Conservation (phyloP, 2,888 invertebrate genomes). For the Sericinus montela region DNA sequence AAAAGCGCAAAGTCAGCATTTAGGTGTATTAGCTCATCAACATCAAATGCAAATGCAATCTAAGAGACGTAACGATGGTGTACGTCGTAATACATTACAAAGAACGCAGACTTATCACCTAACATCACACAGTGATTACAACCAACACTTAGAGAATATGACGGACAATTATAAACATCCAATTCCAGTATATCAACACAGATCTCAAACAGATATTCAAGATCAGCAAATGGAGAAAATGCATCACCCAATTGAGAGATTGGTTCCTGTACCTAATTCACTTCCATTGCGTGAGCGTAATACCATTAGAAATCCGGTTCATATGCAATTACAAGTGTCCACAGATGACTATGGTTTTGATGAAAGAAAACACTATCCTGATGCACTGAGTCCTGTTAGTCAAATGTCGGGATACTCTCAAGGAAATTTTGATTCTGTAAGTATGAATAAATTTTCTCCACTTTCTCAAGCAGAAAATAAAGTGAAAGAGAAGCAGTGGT, state of each 20-base stretch:
- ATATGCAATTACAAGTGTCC: constrained; percentile 64
- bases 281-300: constrained; percentile 64
- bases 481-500: constrained; percentile 83
- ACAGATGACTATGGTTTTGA: constrained; percentile 61
- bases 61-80: constrained; percentile 56
- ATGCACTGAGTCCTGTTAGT: constrained; percentile 64
- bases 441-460: constrained; percentile 66
- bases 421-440: constrained; percentile 60
- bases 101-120: constrained; percentile 74
- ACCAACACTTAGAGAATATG: constrained; percentile 66
- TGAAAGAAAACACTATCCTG: constrained; percentile 51
- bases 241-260: constrained; percentile 53
- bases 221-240: constrained; percentile 46
- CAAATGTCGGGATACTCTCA: constrained; percentile 63
- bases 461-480: constrained; percentile 60
- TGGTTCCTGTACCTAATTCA: constrained; percentile 57
- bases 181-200: constrained; percentile 53
- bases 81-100: constrained; percentile 63
- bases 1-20: constrained; percentile 69
- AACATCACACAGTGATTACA: constrained; percentile 73
- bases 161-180: constrained; percentile 53
- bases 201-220: constrained; percentile 67
- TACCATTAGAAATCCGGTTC: constrained; percentile 53
- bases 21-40: constrained; percentile 57
- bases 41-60: constrained; percentile 56